A percentile compares a stretch with the other conserved stretches of the same genome.
Evolutionary conservation across 2,113 vertebrate genomes (phyloP).

Genomic region (Anoura caudifer): DNA sequence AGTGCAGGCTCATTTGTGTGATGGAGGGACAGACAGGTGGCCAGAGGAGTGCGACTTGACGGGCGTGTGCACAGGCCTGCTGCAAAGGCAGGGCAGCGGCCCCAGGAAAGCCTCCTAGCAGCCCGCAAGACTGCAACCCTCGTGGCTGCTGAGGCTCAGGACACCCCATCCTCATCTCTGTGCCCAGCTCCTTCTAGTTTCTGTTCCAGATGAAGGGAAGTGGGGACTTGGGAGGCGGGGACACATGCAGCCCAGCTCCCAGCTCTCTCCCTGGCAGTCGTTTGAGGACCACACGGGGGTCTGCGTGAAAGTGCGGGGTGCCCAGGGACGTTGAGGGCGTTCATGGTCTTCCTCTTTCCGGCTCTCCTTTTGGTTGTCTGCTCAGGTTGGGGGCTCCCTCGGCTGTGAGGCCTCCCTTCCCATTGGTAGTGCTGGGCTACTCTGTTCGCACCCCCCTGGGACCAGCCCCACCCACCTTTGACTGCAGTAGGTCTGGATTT

Average conservation of each 20-base stretch:
- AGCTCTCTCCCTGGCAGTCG: neutral
- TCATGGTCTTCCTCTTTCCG: accelerated
- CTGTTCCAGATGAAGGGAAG: neutral
- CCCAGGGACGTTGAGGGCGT: accelerated
- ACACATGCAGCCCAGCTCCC: accelerated
- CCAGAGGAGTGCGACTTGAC: accelerated
- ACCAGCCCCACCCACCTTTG: neutral
- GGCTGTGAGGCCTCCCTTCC: accelerated
- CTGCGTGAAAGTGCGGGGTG: accelerated
- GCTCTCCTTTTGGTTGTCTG: accelerated
- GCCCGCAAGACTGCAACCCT: accelerated
- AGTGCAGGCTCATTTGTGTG: accelerated
- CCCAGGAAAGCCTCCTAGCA: neutral
- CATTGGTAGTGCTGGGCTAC: neutral
- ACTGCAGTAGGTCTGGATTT: neutral
- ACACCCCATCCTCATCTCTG: neutral
- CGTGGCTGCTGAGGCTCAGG: accelerated
- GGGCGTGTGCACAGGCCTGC: accelerated
- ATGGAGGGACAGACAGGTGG: too few species aligned
- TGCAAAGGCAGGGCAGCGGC: accelerated
- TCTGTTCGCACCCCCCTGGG: neutral
- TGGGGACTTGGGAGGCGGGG: neutral
- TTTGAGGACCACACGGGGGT: accelerated
- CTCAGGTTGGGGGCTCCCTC: neutral
- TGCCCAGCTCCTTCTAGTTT: neutral